Conservation (phyloP, 2,113 vertebrate species). For the Corvus moneduloides region DNA sequence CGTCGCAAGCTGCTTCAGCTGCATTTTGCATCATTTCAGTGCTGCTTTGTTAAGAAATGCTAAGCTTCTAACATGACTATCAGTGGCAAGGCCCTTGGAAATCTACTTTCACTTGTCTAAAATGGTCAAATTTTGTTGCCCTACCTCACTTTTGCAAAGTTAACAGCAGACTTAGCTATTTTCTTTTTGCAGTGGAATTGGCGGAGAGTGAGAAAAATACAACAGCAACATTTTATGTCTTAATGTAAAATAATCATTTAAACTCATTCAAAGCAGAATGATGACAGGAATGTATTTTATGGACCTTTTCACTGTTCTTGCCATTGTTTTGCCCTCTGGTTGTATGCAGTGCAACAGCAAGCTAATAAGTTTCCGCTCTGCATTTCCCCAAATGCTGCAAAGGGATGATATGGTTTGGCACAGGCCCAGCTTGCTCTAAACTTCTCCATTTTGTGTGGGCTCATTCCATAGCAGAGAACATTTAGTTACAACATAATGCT, state of each 20-base stretch:
- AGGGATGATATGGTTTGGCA: slow-evolving; percentile 65
- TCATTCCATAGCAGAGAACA: slow-evolving; percentile 66
- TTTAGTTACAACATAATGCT: slow-evolving; percentile 59
- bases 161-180: background rate
- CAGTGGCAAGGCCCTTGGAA: slow-evolving; percentile 52
- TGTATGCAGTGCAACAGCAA: background rate
- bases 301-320: slow-evolving; percentile 45
- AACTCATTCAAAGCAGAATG: background rate
- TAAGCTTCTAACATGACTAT: slow-evolving; percentile 8
- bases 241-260: background rate
- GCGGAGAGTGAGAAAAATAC: background rate
- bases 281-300: background rate
- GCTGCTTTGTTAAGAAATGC: slow-evolving; percentile 44
- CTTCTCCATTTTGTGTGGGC: slow-evolving; percentile 66
- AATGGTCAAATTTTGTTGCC: background rate
- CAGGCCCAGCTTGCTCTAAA: slow-evolving; percentile 19
- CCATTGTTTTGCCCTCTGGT: background rate
- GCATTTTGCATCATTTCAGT: slow-evolving; percentile 42
- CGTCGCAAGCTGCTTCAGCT: slow-evolving; percentile 46
- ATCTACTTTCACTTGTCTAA: background rate
- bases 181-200: background rate
- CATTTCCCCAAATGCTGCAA: slow-evolving; percentile 57
- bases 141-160: background rate
- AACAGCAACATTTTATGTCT: background rate
- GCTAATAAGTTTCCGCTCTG: slow-evolving; percentile 41